Conservation (phyloP, 2,113 vertebrate genomes). For the Campylorhamphus procurvoides region DNA sequence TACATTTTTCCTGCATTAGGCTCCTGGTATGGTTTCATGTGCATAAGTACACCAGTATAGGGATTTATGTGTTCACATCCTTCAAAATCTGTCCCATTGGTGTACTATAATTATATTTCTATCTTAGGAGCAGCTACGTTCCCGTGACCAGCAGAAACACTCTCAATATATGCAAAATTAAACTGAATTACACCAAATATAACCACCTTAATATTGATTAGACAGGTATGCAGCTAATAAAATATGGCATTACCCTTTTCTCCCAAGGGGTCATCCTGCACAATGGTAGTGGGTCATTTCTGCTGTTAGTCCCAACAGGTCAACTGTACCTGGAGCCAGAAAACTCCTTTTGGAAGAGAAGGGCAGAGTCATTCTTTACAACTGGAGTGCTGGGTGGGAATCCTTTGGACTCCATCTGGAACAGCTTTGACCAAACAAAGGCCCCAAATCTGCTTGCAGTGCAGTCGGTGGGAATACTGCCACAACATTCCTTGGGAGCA, state of each 20-base stretch:
- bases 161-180: not conserved
- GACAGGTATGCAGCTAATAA: not conserved
- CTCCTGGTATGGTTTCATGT: not conserved
- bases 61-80: not conserved
- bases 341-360: not conserved
- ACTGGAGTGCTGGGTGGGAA: not conserved
- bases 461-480: conserved; percentile 28
- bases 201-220: not conserved
- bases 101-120: not conserved
- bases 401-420: conserved; percentile 47
- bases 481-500: conserved; percentile 58
- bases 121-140: not conserved
- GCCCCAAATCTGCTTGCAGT: not conserved
- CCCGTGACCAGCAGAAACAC: not conserved
- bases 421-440: conserved; percentile 64
- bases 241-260: not conserved
- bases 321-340: not conserved
- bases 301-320: not conserved
- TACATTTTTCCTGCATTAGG: not conserved
- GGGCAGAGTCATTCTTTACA: not conserved
- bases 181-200: not conserved
- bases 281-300: not conserved
- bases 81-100: not conserved
- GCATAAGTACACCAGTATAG: not conserved
- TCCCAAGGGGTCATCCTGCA: not conserved